Evolutionary conservation across 2,888 invertebrate species (phyloP), one percentile per base, ranked within the genome.

Genomic region (Drosophila tanythrix): DNA sequence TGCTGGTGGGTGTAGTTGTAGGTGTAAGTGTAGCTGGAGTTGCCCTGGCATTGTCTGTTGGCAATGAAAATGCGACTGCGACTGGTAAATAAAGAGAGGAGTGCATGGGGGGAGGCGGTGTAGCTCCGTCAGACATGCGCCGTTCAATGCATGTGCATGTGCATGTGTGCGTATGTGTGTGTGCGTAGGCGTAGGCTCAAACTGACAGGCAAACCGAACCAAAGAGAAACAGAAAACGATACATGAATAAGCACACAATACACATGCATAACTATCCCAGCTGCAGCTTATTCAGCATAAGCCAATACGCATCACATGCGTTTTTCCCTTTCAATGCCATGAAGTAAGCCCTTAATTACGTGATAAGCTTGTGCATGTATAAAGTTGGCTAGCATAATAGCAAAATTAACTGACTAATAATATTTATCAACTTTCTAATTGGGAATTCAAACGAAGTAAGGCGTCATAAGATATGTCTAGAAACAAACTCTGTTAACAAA

Each of bases 1-100:
- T 70, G 71, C 46, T 46, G 67, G 63, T 83, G 70, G 68, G 33
- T 74, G 82, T 67, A 58, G 55, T 36, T 73, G 62, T 51, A 50
- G 60, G 18, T 40, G 52, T 52, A 38, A 33, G 35, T 62, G 59
- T 27, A 59, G 36, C 52, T 83, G 67, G 60, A 85, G 82, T 82
- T 85, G 76, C 88, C 81, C 83, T 88, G 88, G 88, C 88, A 89
- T 89, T 89, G 88, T 89, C 85, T 90, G 89, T 89, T 89, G 88
- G 90, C 90, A 89, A 90, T 90, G 88, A 89, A 89, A 89, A 78
- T 90, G 79, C 83, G 70, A 72, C 77, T 56, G 36, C 46, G 46
- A 46, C 4, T 46, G 46, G 4, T 8, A 8, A 46, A 46, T 46
- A 4, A 46, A 18, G 21, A 31, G 11, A 35, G 29, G 27, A 31